Evolutionary conservation across 2,113 vertebrate species (phyloP).

Genomic region (Lathamus discolor): DNA sequence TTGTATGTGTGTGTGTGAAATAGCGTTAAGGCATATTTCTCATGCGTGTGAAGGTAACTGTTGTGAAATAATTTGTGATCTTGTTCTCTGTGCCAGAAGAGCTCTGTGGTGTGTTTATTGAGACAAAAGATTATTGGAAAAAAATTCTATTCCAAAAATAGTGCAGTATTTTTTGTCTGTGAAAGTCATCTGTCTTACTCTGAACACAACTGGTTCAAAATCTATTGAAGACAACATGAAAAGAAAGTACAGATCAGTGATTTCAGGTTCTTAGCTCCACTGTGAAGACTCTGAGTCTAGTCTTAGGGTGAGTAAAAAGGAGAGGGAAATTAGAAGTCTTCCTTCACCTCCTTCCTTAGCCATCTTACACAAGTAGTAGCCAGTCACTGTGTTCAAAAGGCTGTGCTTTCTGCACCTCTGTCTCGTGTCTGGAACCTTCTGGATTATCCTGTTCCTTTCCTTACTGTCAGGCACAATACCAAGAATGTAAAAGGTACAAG

Average conservation of each 20-base stretch:
- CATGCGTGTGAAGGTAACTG: background rate
- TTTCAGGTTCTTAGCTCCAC: background rate
- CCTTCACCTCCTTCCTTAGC: background rate
- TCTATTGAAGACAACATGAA: background rate
- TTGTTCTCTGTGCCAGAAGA: background rate
- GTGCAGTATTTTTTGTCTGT: accelerated
- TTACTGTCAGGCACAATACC: background rate
- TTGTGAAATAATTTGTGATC: background rate
- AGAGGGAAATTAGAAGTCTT: background rate
- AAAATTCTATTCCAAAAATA: background rate
- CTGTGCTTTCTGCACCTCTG: background rate
- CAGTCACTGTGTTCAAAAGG: background rate
- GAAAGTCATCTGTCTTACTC: background rate
- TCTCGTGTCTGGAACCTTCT: background rate
- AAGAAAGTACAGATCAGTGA: background rate
- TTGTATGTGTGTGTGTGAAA: background rate
- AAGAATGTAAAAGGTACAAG: background rate
- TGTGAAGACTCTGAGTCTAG: background rate
- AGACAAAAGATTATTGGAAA: background rate
- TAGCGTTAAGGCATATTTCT: background rate
- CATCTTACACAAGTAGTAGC: background rate
- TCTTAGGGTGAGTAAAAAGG: background rate
- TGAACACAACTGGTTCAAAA: background rate
- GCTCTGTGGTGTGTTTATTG: background rate
- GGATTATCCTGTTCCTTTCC: background rate